Conservation (phyloP, 92 coral and sea anemone genomes). For the Meandrina meandrites region DNA sequence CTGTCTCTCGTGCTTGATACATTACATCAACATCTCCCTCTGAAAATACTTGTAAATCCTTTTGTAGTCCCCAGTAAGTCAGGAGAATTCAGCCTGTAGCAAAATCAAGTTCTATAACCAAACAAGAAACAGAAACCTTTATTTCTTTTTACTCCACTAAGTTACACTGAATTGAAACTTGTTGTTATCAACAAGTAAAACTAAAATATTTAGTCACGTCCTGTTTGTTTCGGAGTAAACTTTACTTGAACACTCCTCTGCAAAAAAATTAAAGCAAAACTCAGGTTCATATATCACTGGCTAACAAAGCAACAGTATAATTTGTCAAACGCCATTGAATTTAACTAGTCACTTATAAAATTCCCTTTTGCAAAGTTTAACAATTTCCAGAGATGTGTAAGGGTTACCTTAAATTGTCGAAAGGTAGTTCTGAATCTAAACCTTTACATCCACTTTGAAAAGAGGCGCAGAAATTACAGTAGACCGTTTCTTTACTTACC, state of each 20-base stretch:
- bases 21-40: no score
- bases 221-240: not conserved
- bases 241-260: not conserved
- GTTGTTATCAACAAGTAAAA: not conserved
- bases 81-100: not conserved
- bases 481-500: constrained; percentile 17
- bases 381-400: no score
- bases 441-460: not conserved
- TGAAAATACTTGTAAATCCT: no score
- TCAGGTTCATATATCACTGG: no score
- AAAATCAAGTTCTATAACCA: not conserved
- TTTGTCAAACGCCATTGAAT: no score
- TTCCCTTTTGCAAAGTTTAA: no score
- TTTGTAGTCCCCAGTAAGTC: not conserved
- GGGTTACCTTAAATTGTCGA: not conserved
- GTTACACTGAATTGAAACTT: not conserved
- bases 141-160: not conserved
- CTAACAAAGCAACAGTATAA: no score
- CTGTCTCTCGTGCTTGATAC: no score
- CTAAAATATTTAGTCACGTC: not conserved
- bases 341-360: no score
- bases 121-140: not conserved
- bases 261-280: not conserved
- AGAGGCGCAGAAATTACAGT: not conserved
- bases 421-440: not conserved